Conservation (phyloP, 2,797 vertebrate species). For the Pyrocephalus nanus region DNA sequence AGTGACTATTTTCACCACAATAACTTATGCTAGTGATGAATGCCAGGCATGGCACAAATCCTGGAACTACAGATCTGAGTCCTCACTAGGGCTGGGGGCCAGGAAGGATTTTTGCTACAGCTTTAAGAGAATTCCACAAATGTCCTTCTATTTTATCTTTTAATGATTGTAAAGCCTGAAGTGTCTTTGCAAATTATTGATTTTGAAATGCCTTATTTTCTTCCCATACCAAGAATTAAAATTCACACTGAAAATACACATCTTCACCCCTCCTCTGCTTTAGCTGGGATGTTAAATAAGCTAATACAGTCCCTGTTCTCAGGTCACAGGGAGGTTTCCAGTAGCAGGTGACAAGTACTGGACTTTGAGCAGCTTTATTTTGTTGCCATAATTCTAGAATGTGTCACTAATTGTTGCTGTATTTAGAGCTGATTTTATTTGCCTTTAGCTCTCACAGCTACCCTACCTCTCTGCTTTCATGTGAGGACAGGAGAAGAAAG, state of each 20-base stretch:
- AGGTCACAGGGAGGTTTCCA: background rate
- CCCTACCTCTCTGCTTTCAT: background rate
- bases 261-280: background rate
- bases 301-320: background rate
- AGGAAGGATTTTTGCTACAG: background rate
- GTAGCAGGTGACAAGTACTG: background rate
- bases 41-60: background rate
- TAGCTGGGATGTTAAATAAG: background rate
- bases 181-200: background rate
- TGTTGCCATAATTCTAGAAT: background rate
- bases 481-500: background rate
- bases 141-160: background rate
- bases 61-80: background rate
- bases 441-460: background rate
- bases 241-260: background rate
- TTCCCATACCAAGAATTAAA: background rate
- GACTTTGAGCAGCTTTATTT: background rate
- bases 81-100: background rate
- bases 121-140: background rate
- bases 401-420: background rate
- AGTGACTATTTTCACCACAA: background rate
- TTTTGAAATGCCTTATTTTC: background rate
- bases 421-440: conserved; percentile 1
- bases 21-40: background rate
- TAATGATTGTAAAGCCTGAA: background rate